A percentile compares a stretch with the other conserved stretches of the same genome.
Conservation (phyloP, 2,113 vertebrate species). For the Sylvietta virens region DNA sequence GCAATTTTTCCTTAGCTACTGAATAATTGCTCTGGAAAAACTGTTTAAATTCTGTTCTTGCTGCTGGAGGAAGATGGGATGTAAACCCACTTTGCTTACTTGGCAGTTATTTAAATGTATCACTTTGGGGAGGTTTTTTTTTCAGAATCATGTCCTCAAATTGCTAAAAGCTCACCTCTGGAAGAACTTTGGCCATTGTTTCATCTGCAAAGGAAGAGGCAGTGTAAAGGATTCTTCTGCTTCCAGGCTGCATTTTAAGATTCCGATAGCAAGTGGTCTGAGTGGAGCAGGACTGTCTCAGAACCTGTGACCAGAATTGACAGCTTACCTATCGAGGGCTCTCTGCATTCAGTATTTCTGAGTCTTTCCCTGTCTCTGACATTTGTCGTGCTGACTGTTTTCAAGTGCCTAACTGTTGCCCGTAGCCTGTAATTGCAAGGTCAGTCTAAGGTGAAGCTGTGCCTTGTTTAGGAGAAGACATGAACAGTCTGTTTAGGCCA, state of each 20-base stretch:
- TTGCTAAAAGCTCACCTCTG: background rate
- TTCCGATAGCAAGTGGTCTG: background rate
- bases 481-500: background rate
- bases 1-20: background rate
- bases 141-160: background rate
- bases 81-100: conserved; percentile 32
- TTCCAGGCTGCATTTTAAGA: background rate
- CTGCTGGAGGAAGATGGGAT: conserved; percentile 3
- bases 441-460: conserved; percentile 38
- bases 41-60: background rate
- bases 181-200: conserved; percentile 29
- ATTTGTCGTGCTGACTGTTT: background rate
- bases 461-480: background rate
- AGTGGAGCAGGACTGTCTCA: background rate
- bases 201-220: background rate
- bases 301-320: background rate
- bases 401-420: conserved; percentile 28
- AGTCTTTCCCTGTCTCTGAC: background rate
- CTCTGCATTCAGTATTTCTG: background rate
- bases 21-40: background rate
- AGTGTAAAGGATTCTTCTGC: background rate
- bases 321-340: background rate
- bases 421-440: conserved; percentile 62
- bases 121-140: background rate
- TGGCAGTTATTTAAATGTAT: conserved; percentile 45